A percentile compares a stretch with the other conserved stretches of the same genome.
phyloP scores from a whole-genome alignment of 1,140 invertebrate genomes.

The Atta colombica region DNA sequence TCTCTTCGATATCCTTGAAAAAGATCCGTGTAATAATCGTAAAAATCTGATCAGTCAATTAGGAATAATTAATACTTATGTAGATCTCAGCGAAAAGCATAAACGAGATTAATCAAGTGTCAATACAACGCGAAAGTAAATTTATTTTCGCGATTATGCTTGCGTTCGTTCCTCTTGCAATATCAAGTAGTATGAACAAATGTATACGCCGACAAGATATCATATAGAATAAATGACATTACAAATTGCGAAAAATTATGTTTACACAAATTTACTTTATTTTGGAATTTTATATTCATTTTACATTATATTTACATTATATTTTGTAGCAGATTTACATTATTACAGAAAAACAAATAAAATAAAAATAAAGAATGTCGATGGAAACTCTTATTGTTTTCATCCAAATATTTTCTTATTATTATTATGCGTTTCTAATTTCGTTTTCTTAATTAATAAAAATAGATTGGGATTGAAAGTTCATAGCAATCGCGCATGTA shows the following conservation, averaged over 20 bases:
- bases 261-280: background rate
- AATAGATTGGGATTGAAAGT: background rate
- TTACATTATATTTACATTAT: too few relatives aligned
- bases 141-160: background rate
- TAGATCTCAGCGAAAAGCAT: conserved; percentile 53
- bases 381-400: background rate
- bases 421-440: background rate
- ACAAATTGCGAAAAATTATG: background rate
- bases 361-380: background rate
- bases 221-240: background rate
- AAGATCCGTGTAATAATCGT: background rate
- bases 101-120: conserved; percentile 55
- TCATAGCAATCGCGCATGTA: background rate
- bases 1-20: background rate
- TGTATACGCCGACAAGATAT: conserved; percentile 6
- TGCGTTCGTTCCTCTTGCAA: background rate
- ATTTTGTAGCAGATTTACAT: background rate
- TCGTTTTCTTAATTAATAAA: background rate
- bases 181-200: conserved; percentile 14
- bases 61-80: conserved; percentile 55
- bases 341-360: background rate
- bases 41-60: background rate
- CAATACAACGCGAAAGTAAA: conserved; percentile 26
- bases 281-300: background rate
- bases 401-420: background rate